Evolutionary conservation across 2,113 vertebrate genomes (phyloP).

Genomic region (Baryphthengus martii): DNA sequence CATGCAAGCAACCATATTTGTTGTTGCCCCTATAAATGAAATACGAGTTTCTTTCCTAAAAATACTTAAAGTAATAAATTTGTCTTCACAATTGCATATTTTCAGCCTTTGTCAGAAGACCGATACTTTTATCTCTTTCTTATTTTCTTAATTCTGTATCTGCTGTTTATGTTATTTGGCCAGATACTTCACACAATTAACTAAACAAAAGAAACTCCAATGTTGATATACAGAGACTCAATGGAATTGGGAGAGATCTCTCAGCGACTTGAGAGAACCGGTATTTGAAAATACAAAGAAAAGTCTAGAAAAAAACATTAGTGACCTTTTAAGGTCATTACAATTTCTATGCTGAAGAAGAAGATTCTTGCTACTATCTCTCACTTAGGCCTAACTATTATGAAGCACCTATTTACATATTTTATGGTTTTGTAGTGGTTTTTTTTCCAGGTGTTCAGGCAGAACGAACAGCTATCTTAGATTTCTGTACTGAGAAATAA

Average conservation of each 20-base stretch:
- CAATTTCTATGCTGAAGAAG: neutral
- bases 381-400: neutral
- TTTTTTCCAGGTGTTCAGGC: neutral
- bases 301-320: accelerated
- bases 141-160: neutral
- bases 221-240: neutral
- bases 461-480: neutral
- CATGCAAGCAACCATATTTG: no score
- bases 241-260: neutral
- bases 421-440: neutral
- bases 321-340: neutral
- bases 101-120: neutral
- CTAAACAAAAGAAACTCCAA: neutral
- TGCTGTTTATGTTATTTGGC: neutral
- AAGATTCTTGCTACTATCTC: neutral
- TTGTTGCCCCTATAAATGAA: neutral
- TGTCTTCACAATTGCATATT: neutral
- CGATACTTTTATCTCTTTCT: neutral
- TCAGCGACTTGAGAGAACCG: no score
- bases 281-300: neutral
- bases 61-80: neutral
- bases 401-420: neutral
- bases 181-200: no score
- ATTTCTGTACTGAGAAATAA: neutral
- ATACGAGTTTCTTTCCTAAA: accelerated